Base-by-base conservation (phyloP, 2,797 vertebrate genomes). In the Xiphorhynchus erythropygius region DNA sequence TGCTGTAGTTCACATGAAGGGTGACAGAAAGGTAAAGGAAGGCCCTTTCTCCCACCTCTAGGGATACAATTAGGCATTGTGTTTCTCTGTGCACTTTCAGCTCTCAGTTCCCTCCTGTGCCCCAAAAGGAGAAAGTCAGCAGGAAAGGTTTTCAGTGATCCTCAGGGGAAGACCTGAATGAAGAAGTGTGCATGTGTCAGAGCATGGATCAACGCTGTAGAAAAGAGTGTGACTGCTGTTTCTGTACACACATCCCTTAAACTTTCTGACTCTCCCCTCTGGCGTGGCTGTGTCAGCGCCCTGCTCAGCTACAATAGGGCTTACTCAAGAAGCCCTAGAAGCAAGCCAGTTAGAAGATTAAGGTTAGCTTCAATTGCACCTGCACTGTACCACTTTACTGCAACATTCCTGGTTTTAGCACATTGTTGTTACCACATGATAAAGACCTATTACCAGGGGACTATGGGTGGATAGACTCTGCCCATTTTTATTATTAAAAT, bases 401-500 rank as follows among this genome's bases (percentile, higher is more conserved):
- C 56, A 62, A 30, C 65, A 57, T 30, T 53, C 35, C 46, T 21
- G 27, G 8, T 27, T 64, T 84, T 17, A 73, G 84, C 69, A 16
- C 32, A 5, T 14, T 23, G 41, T 7, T 76, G 25, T 76, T 56
- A 73, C 83, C 86, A 63, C 63, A 57, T 42, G 83, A 70, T 2
- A 86, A 30, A 87, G 23, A 39, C 64, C 46, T 62, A 85, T 85
- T n/a, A 47, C 81, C 87, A 84, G 44, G 16, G 70, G 11, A 84
- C 67, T 16, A 69, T 14, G 69, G 69, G 91, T 68, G 57, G 84
- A 85, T 18, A 28, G 53, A 53, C 87, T 78, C 94, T 73, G 69
- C 91, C 91, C 76, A 53, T 85, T 92, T 86, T 83, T 83, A 80
- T 25, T 53, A 93, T 53, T 67, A 42, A 83, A 91, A 85, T 87